Evolutionary conservation across 2,888 invertebrate genomes (phyloP), one percentile per base, ranked within the genome.

Genomic region (Ceramica pisi): DNA sequence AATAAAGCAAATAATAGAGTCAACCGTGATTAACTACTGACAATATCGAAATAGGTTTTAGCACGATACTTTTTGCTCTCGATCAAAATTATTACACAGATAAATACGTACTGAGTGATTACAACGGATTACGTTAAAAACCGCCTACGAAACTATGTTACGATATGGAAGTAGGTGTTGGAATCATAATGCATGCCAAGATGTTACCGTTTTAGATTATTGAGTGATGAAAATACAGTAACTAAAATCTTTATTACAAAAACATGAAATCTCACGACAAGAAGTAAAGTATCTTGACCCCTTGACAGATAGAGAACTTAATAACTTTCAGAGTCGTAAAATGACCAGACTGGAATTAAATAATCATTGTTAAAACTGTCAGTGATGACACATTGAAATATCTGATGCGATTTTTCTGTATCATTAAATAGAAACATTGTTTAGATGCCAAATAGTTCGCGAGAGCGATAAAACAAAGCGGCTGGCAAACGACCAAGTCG

Each of bases 351-450:
- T 67, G 61, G 80, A 77, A 87, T 85, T 83, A 81, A 83, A 84
- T 80, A 80, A 82, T 87, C 86, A 86, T 87, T 89, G 80, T 82
- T 81, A 74, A 75, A 81, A 81, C 72, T 81, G 76, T 84, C 80
- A 84, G 74, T 81, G 89, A 89, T 91, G 92, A 93, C 91, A 93
- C 89, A 92, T 94, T 91, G 90, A 93, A 92, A 92, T 92, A 92
- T 91, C 87, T 89, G 83, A 85, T 90, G 89, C 90, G 88, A 92
- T 92, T 94, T 92, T 93, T 93, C 92, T 92, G 92, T 93, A 93
- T 92, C 92, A 92, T 95, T 94, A 92, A 94, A 93, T 92, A 89
- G 93, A 93, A 94, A 95, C 94, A 94, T 94, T 92, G 93, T 92
- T 93, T 90, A 90, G 91, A 94, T 93, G 94, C 94, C 95, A 95